These are phyloP conservation scores for Sepiola atlantica DNA, from an alignment of 2,888 invertebrate genomes.

Conservation along the genomic window DNA sequence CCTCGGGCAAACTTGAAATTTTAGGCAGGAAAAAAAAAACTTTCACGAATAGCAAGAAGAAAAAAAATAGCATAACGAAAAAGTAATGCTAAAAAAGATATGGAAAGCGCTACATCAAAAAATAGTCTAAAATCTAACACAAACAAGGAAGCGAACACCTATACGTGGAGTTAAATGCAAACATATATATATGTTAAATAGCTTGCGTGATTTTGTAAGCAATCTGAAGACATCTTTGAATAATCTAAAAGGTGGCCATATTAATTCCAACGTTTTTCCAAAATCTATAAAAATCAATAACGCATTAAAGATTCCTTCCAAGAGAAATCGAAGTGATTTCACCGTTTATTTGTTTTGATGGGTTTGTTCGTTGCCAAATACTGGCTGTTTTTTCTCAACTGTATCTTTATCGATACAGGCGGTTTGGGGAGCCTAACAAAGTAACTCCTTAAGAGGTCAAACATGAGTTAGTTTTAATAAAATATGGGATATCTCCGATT, in stretches of 20 bases:
- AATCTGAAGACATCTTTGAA: conserved; percentile 11
- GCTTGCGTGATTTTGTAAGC: conserved; percentile 19
- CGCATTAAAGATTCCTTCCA: not conserved
- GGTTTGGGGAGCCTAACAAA: no score
- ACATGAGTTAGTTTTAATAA: no score
- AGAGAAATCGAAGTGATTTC: conserved; percentile 6
- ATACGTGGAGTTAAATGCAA: not conserved
- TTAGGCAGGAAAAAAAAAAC: not conserved
- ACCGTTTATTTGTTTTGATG: not conserved
- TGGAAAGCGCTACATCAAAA: not conserved
- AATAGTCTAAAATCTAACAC: not conserved
- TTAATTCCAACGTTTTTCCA: not conserved
- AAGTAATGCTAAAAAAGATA: not conserved
- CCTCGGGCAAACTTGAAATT: not conserved
- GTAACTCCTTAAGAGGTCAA: no score
- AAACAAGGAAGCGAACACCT: not conserved
- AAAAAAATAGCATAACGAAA: not conserved
- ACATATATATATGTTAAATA: conserved; percentile 32
- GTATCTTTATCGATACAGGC: no score
- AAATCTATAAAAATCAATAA: conserved; percentile 18
- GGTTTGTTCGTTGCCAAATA: not conserved
- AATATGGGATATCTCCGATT: no score
- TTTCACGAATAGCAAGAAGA: not conserved
- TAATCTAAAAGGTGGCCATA: not conserved
- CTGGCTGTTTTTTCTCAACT: no score